Evolutionary conservation across 2,113 vertebrate genomes (phyloP).

Genomic region (Lagopus leucura): DNA sequence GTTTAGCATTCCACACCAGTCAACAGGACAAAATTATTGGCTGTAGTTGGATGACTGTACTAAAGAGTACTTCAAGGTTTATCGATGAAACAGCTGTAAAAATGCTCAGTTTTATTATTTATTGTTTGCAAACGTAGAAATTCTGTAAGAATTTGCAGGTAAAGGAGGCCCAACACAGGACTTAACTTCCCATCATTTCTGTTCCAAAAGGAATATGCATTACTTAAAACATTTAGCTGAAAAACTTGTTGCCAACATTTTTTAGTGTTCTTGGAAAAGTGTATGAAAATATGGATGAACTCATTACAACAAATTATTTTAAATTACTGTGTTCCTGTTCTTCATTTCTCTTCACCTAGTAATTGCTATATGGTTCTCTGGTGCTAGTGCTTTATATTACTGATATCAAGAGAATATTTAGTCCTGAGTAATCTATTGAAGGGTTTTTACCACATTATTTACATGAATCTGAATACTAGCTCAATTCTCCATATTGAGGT

Average conservation of each 20-base stretch:
- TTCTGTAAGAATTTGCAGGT: slow-evolving; percentile 38
- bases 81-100: slow-evolving; percentile 56
- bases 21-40: slow-evolving; percentile 43
- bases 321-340: not conserved
- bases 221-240: slow-evolving; percentile 12
- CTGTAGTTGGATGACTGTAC: slow-evolving; percentile 1
- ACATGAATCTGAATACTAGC: not conserved
- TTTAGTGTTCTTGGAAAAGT: not conserved
- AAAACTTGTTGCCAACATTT: not conserved
- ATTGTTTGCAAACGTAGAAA: slow-evolving; percentile 55
- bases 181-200: slow-evolving; percentile 31
- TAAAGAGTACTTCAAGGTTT: slow-evolving; percentile 44
- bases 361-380: not conserved
- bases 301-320: not conserved
- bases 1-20: slow-evolving; percentile 45
- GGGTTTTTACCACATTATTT: slow-evolving; percentile 1
- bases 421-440: not conserved
- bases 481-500: not conserved
- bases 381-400: not conserved
- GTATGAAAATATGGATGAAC: not conserved
- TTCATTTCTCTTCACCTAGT: not conserved
- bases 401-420: not conserved
- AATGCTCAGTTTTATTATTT: slow-evolving; percentile 58
- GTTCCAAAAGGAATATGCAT: not conserved
- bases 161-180: not conserved